These are phyloP conservation scores for Brachionus paranguensis DNA, from an alignment of 1,140 invertebrate genomes.

Conservation along the genomic window DNA sequence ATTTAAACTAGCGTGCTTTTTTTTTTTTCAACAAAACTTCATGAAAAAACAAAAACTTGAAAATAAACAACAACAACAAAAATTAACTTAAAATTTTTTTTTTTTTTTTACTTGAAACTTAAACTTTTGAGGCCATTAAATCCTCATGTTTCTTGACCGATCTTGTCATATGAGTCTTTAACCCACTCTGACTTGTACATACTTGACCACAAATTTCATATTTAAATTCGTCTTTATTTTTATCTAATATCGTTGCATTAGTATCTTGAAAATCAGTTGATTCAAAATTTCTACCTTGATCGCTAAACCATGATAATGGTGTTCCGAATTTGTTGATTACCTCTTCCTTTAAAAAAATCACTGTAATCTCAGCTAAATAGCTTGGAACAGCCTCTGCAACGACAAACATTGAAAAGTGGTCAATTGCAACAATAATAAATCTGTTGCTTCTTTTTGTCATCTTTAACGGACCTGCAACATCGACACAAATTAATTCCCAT, in stretches of 20 bases:
- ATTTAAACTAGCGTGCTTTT: no score
- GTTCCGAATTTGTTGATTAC: not conserved
- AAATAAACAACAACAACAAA: no score
- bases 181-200: not conserved
- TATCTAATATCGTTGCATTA: not conserved
- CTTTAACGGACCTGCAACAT: conserved; percentile 18
- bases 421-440: conserved; percentile 11
- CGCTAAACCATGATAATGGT: not conserved
- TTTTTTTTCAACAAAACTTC: no score
- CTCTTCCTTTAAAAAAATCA: not conserved
- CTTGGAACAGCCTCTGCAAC: not conserved
- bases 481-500: not conserved
- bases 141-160: not conserved
- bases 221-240: not conserved
- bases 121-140: not conserved
- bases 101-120: not conserved
- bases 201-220: not conserved
- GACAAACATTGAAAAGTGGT: conserved; percentile 10
- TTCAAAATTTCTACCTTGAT: conserved; percentile 2
- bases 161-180: not conserved
- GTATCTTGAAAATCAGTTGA: not conserved
- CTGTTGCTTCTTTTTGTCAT: not conserved
- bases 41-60: no score
- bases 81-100: no score
- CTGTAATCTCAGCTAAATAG: not conserved